phyloP scores from a whole-genome alignment of 2,888 invertebrate species.

The Cistogaster globosa region DNA sequence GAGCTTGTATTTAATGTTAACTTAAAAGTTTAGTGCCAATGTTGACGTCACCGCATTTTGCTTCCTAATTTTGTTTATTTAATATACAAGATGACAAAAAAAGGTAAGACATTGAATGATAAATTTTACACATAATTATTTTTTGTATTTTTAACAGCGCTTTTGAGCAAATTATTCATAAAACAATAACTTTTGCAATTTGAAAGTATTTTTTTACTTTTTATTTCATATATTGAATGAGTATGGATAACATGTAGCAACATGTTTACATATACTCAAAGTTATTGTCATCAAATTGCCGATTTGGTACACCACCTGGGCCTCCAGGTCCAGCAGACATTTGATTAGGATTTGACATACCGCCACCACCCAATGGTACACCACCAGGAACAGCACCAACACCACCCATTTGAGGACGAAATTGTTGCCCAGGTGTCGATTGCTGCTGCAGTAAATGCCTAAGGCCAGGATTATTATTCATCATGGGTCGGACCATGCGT shows the following conservation, averaged over 20 bases:
- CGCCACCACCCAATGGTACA: slow-evolving; percentile 73
- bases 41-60: too few species aligned
- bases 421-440: slow-evolving; percentile 81
- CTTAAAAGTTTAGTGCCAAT: too few species aligned
- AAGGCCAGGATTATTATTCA: slow-evolving; percentile 91
- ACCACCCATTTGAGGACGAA: slow-evolving; percentile 80
- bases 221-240: too few species aligned
- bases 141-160: too few species aligned
- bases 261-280: slow-evolving; percentile 80
- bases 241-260: neutral
- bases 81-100: too few species aligned
- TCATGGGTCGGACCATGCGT: slow-evolving; percentile 89
- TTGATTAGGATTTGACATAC: slow-evolving; percentile 74
- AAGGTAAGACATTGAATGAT: too few species aligned
- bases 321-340: slow-evolving; percentile 73
- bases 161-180: too few species aligned
- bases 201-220: too few species aligned
- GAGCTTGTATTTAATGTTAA: too few species aligned
- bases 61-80: too few species aligned
- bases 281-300: slow-evolving; percentile 80
- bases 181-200: too few species aligned
- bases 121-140: too few species aligned
- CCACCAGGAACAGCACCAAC: slow-evolving; percentile 73
- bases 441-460: slow-evolving; percentile 88
- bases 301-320: slow-evolving; percentile 76